Conservation (phyloP, 2,797 vertebrate genomes). For the Hyperoplus immaculatus region DNA sequence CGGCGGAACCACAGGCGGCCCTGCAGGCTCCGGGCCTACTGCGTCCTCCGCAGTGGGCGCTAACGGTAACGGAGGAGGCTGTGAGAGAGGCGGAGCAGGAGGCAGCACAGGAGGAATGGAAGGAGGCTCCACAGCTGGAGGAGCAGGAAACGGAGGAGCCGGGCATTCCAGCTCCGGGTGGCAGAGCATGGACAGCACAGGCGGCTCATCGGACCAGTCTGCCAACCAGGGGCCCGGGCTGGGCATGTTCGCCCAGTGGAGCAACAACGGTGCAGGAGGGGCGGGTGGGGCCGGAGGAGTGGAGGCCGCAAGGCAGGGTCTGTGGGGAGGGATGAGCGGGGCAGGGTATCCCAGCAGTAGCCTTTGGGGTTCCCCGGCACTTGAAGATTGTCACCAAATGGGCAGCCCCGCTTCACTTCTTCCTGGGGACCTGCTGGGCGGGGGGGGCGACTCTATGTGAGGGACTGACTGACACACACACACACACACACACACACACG, state of each 20-base stretch:
- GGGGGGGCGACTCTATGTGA: constrained; percentile 96
- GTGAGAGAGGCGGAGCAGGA: constrained; percentile 70
- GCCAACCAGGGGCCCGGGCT: constrained; percentile 87
- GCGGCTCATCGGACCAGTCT: constrained; percentile 83
- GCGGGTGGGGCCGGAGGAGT: constrained; percentile 79
- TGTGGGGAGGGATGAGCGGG: constrained; percentile 92
- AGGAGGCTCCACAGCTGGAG: constrained; percentile 63
- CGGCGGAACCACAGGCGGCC: constrained; percentile 62
- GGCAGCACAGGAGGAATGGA: constrained; percentile 62
- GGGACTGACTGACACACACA: constrained; percentile 71
- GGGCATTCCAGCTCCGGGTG: constrained; percentile 85
- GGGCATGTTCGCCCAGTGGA: constrained; percentile 97
- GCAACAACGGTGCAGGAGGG: constrained; percentile 87
- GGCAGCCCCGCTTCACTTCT: constrained; percentile 97
- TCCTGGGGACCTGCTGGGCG: constrained; percentile 98
- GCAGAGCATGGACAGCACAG: constrained; percentile 94
- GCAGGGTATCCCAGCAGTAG: constrained; percentile 92
- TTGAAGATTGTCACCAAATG: constrained; percentile 98
- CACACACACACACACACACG: constrained; percentile 33
- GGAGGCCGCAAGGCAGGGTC: constrained; percentile 91
- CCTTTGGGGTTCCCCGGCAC: constrained; percentile 93
- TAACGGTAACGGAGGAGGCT: constrained; percentile 69
- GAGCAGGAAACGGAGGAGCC: constrained; percentile 64
- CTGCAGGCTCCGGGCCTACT: constrained; percentile 62
- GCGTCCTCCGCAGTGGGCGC: constrained; percentile 56